phyloP scores from a whole-genome alignment of 2,888 invertebrate species.

The Lithophane leautieri region DNA sequence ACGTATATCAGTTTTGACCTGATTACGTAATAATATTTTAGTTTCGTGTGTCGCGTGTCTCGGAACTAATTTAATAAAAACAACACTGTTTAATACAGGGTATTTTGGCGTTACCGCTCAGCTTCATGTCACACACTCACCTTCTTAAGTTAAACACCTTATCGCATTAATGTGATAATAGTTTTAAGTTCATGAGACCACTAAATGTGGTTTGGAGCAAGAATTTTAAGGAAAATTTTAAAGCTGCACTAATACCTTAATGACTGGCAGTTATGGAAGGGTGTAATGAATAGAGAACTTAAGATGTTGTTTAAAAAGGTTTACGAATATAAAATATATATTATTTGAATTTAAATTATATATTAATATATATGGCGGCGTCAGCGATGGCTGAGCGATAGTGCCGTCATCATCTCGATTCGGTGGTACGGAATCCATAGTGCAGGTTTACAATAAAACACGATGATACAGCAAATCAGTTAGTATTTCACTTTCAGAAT shows the following conservation, averaged over 20 bases:
- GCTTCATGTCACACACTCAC: constrained; percentile 77
- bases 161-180: constrained; percentile 75
- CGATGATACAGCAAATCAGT: too few relatives aligned
- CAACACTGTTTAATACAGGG: constrained; percentile 86
- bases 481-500: too few relatives aligned
- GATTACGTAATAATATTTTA: constrained; percentile 75
- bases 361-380: too few relatives aligned
- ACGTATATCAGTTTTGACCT: constrained; percentile 79
- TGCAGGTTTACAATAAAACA: too few relatives aligned
- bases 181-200: constrained; percentile 49
- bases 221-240: constrained; percentile 23
- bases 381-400: too few relatives aligned
- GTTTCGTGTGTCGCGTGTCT: constrained; percentile 87
- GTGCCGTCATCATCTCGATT: too few relatives aligned
- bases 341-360: background rate
- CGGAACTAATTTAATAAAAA: constrained; percentile 88
- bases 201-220: constrained; percentile 37
- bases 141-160: constrained; percentile 77
- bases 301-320: background rate
- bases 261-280: background rate
- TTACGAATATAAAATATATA: background rate
- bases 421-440: too few relatives aligned
- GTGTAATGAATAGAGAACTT: background rate
- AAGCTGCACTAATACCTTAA: constrained; percentile 22
- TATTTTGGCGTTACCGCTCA: constrained; percentile 85